phyloP scores from a whole-genome alignment of 2,797 vertebrate genomes.

The Craterocephalus amniculus region DNA sequence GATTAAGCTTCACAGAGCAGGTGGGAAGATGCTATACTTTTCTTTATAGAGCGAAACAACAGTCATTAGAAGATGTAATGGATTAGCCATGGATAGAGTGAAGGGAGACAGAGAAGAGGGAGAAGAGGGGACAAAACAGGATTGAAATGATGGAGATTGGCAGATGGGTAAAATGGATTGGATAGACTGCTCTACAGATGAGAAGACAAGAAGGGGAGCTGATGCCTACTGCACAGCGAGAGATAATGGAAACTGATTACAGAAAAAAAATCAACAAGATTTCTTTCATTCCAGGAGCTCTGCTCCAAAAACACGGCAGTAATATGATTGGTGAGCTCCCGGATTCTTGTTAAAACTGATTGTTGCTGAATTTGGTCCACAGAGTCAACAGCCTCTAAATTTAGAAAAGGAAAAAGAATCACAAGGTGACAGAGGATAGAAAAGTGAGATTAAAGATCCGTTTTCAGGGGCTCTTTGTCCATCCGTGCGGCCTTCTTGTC shows the following conservation, averaged over 20 bases:
- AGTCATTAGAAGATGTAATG: conserved; percentile 84
- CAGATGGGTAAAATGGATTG: conserved; percentile 85
- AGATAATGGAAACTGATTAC: conserved; percentile 80
- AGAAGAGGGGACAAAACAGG: conserved; percentile 74
- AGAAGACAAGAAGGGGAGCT: conserved; percentile 71
- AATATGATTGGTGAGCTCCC: conserved; percentile 63
- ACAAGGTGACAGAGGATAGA: conserved; percentile 34
- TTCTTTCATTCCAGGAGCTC: conserved; percentile 70
- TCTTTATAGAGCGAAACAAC: conserved; percentile 74
- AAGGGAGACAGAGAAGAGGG: conserved; percentile 72
- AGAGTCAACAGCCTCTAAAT: conserved; percentile 54
- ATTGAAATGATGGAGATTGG: conserved; percentile 85
- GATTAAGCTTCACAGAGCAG: conserved; percentile 19
- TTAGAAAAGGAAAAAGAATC: conserved; percentile 31
- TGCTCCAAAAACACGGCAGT: conserved; percentile 45
- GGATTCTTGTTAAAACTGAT: conserved; percentile 52
- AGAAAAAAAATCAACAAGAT: conserved; percentile 72
- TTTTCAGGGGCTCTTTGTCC: conserved; percentile 39
- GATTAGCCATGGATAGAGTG: conserved; percentile 81
- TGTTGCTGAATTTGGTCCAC: conserved; percentile 53
- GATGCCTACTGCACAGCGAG: conserved; percentile 58
- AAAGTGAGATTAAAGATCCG: conserved; percentile 20
- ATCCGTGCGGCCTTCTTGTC: conserved; percentile 44
- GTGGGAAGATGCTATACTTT: conserved; percentile 52
- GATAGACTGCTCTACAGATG: conserved; percentile 81